These are phyloP conservation scores for Orthonyx spaldingii DNA, from an alignment of 2,113 vertebrate species.

Conservation along the genomic window DNA sequence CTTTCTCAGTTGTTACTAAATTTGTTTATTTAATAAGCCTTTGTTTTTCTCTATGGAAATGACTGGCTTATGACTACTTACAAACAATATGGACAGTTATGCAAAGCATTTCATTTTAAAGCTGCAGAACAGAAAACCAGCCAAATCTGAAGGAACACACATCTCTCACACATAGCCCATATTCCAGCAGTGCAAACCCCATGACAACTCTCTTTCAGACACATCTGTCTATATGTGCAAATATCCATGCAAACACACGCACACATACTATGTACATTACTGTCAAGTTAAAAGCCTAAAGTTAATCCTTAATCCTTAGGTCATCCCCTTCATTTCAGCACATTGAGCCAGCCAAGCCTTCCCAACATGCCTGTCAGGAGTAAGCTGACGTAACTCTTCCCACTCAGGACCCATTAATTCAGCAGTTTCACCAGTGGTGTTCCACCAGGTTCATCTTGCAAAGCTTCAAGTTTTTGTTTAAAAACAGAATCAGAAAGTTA, in stretches of 20 bases:
- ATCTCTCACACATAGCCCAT: neutral
- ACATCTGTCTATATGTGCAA: neutral
- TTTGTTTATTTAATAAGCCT: neutral
- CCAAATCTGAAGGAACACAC: neutral
- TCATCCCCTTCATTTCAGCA: constrained; percentile 38
- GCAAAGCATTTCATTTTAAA: neutral
- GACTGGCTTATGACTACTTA: neutral
- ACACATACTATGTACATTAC: neutral
- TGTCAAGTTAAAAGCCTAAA: constrained; percentile 5
- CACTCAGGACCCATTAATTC: neutral
- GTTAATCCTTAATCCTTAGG: constrained; percentile 34
- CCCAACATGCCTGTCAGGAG: neutral
- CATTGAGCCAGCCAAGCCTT: neutral
- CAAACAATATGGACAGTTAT: neutral
- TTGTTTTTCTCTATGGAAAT: constrained; percentile 18
- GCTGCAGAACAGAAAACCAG: neutral
- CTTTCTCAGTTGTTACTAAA: neutral
- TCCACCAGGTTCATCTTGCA: neutral
- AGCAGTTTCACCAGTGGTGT: neutral
- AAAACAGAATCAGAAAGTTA: neutral
- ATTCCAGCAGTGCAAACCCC: neutral
- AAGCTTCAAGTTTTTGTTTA: neutral
- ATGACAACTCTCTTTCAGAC: neutral
- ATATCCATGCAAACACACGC: neutral
- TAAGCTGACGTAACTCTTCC: neutral